Evolutionary conservation across 1,140 invertebrate species (phyloP).

Genomic region (Bombus superbus): DNA sequence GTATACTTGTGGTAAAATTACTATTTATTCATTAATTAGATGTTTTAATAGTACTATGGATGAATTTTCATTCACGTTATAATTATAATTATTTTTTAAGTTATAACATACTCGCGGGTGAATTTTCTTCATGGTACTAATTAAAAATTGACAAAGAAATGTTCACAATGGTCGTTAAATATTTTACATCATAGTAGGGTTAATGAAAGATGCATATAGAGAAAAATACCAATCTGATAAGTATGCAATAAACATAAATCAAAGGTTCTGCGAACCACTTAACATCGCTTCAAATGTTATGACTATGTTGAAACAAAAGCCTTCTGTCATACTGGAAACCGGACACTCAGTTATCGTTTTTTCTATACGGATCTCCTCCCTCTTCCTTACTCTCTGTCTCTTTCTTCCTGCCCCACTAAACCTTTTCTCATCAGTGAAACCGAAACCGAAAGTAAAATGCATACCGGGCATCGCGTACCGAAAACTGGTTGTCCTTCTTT

Average conservation of each 20-base stretch:
- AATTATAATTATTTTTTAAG: neutral
- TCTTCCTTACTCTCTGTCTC: neutral
- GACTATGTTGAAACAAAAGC: neutral
- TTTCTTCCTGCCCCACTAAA: neutral
- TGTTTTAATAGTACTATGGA: neutral
- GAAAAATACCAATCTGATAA: neutral
- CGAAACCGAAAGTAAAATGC: constrained; percentile 46
- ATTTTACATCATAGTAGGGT: neutral
- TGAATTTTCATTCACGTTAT: neutral
- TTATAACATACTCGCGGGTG: neutral
- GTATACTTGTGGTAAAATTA: no score
- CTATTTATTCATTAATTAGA: no score
- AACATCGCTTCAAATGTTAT: neutral
- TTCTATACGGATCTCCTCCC: neutral
- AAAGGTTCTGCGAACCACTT: neutral
- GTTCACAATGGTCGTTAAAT: neutral
- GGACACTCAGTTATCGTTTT: neutral
- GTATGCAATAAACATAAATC: neutral
- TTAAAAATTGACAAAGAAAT: neutral
- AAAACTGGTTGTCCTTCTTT: constrained; percentile 50
- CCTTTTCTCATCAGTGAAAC: constrained; percentile 31
- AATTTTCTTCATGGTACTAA: neutral
- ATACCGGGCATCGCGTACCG: neutral
- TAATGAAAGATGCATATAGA: no score
- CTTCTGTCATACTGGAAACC: neutral